Evolutionary conservation across 2,797 vertebrate genomes (phyloP).

Genomic region (Pelobates cultripes): DNA sequence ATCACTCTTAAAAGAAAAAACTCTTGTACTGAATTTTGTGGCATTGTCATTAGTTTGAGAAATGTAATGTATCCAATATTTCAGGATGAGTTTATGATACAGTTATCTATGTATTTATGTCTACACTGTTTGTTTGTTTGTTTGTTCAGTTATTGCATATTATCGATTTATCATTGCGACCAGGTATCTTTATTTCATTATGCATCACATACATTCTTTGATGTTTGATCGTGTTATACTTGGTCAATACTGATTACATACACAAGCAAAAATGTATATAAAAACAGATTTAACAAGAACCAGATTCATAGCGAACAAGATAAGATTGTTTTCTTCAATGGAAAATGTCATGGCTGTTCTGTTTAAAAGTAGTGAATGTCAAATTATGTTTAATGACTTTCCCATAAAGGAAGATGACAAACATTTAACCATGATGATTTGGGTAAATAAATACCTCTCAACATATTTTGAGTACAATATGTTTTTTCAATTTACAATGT

Average conservation of each 20-base stretch:
- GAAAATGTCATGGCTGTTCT: not conserved
- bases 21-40: too few relatives aligned
- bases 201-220: too few relatives aligned
- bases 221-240: too few relatives aligned
- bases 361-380: not conserved
- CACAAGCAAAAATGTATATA: not conserved
- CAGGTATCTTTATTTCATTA: too few relatives aligned
- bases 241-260: constrained; percentile 7
- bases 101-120: too few relatives aligned
- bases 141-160: too few relatives aligned
- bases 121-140: too few relatives aligned
- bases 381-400: not conserved
- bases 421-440: not conserved
- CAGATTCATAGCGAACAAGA: constrained; percentile 10
- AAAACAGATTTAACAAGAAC: constrained; percentile 3
- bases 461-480: not conserved
- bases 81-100: too few relatives aligned
- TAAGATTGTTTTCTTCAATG: not conserved
- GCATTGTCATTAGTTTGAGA: too few relatives aligned
- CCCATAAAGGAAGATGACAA: not conserved
- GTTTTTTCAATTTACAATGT: not conserved
- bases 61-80: too few relatives aligned
- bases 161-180: too few relatives aligned
- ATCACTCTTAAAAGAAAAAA: too few relatives aligned
- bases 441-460: not conserved